Conservation (phyloP, 2,113 vertebrate species). For the Emydocephalus ijimae region DNA sequence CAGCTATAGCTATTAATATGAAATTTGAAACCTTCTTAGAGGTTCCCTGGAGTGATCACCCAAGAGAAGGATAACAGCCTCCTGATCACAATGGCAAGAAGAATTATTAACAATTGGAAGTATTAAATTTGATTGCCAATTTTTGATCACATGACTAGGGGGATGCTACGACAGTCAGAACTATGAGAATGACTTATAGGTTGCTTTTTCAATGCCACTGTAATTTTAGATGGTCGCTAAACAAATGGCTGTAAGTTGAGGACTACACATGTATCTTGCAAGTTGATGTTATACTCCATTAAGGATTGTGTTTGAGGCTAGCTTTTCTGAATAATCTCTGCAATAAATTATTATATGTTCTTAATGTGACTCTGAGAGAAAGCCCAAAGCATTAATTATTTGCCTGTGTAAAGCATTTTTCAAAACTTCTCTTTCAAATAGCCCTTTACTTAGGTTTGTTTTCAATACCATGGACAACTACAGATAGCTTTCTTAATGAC, state of each 20-base stretch:
- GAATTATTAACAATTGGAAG: not conserved
- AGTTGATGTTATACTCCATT: not conserved
- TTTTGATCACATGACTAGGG: too few relatives aligned
- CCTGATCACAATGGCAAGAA: not conserved
- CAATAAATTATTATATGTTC: constrained; percentile 35
- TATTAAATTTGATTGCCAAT: not conserved
- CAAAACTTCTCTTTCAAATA: constrained; percentile 23
- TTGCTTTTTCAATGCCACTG: not conserved
- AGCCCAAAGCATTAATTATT: constrained; percentile 51
- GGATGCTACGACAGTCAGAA: not conserved
- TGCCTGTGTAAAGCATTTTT: constrained; percentile 45
- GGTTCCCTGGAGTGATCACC: not conserved
- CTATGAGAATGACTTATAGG: not conserved
- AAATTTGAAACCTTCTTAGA: not conserved
- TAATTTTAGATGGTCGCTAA: not conserved
- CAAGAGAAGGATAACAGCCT: not conserved
- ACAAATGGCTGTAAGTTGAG: not conserved
- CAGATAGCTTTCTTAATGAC: not conserved
- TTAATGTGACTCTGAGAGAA: constrained; percentile 45
- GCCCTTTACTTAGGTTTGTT: constrained; percentile 4
- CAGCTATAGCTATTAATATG: not conserved
- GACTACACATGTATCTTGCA: not conserved
- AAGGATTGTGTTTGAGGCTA: not conserved
- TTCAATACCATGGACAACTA: not conserved
- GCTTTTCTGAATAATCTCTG: not conserved